phyloP scores from a whole-genome alignment of 2,797 vertebrate species.

The Morus bassanus region DNA sequence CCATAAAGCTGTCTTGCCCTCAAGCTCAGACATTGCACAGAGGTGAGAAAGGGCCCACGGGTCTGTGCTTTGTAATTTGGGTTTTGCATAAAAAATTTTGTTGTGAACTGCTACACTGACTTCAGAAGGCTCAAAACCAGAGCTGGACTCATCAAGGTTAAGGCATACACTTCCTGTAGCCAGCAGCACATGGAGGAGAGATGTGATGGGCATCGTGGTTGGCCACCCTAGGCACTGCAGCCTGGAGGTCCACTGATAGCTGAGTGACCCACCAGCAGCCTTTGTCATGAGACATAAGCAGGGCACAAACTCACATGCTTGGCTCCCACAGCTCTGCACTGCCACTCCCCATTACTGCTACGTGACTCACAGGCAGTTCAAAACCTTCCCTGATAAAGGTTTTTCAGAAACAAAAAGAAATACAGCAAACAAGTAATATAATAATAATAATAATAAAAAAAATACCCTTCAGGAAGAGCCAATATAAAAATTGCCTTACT shows the following conservation, averaged over 20 bases:
- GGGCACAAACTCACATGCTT: not conserved
- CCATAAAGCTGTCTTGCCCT: not conserved
- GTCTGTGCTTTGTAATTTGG: not conserved
- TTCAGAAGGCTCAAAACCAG: not conserved
- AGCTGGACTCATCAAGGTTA: not conserved
- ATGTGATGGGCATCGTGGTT: fast-evolving
- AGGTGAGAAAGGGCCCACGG: not conserved
- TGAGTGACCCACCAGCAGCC: not conserved
- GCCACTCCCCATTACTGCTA: slow-evolving; percentile 16
- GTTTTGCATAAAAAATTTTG: not conserved
- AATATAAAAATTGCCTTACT: not conserved
- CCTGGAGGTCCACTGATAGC: not conserved
- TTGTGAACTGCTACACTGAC: not conserved
- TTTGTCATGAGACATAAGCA: not conserved
- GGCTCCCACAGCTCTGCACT: not conserved
- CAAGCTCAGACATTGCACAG: not conserved
- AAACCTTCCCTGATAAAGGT: not conserved
- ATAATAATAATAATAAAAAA: not conserved
- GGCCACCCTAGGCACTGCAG: not conserved
- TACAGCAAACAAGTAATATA: not conserved
- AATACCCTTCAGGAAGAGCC: not conserved
- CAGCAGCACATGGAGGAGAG: not conserved
- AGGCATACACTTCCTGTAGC: not conserved
- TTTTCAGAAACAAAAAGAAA: not conserved
- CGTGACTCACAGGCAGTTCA: slow-evolving; percentile 1